Percentiles rank a stretch among this genome's conserved stretches.
phyloP scores from a whole-genome alignment of 2,113 vertebrate genomes.

The Puntigrus tetrazona region DNA sequence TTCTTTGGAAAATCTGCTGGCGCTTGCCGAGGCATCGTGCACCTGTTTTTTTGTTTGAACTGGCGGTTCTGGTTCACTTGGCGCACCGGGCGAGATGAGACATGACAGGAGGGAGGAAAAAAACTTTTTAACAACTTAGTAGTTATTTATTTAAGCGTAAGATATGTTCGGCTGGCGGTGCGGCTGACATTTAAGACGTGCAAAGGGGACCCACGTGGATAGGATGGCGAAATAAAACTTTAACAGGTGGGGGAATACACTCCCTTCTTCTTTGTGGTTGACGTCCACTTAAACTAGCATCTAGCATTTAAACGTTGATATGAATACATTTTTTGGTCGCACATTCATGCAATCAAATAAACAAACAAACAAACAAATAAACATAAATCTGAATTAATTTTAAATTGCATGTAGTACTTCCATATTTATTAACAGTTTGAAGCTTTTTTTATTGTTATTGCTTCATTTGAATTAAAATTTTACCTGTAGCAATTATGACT shows the following conservation, averaged over 20 bases:
- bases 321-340: not conserved
- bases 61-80: not conserved
- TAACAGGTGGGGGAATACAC: not conserved
- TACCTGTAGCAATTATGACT: no score
- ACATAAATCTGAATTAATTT: not conserved
- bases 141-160: not conserved
- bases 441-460: no score
- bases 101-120: not conserved
- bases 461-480: no score
- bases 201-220: not conserved
- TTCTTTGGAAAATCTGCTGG: not conserved
- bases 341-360: not conserved
- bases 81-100: not conserved
- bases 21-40: not conserved
- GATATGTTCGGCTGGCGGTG: not conserved
- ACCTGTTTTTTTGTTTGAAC: not conserved
- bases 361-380: not conserved
- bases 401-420: no score
- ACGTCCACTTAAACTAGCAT: not conserved
- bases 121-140: not conserved
- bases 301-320: not conserved
- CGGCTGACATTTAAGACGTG: not conserved
- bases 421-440: no score
- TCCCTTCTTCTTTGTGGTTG: not conserved
- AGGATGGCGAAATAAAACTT: not conserved